Evolutionary conservation across 53 echinoderm and acorn worm genomes (phyloP).

Genomic region (Arbacia lixula): DNA sequence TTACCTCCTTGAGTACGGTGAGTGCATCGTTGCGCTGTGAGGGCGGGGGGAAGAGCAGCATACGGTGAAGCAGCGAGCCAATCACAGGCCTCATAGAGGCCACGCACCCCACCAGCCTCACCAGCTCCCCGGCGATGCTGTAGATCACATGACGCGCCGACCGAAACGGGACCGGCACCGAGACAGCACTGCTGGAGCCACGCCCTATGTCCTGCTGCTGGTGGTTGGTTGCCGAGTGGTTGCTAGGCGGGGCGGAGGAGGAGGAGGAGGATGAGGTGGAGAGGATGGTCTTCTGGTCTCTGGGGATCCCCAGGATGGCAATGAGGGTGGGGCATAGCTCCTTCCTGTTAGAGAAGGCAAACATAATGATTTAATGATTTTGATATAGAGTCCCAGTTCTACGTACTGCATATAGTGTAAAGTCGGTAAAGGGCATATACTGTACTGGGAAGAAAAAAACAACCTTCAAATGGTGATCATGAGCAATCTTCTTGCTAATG

Average conservation of each 20-base stretch:
- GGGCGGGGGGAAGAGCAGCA: conserved; percentile 94
- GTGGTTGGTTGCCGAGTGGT: conserved; percentile 56
- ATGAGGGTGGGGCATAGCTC: conserved; percentile 95
- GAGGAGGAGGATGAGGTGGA: conserved; percentile 65
- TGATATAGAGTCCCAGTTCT: not conserved
- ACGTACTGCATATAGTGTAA: not conserved
- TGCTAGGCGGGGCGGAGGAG: conserved; percentile 22
- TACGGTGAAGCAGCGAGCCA: conserved; percentile 88
- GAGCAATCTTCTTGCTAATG: no score
- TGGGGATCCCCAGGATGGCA: conserved; percentile 93
- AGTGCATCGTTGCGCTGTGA: conserved; percentile 92
- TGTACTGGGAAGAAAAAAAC: no score
- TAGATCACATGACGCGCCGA: conserved; percentile 86
- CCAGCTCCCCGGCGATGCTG: conserved; percentile 83
- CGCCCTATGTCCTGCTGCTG: conserved; percentile 86
- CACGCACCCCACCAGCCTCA: conserved; percentile 88
- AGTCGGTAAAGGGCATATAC: no score
- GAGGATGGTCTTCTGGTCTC: conserved; percentile 85
- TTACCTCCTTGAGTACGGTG: conserved; percentile 94
- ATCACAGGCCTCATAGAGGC: conserved; percentile 93
- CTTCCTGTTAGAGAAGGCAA: conserved; percentile 64
- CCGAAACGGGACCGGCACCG: conserved; percentile 70
- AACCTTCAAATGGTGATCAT: no score
- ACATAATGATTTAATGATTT: not conserved
- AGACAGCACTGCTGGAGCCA: conserved; percentile 84